A percentile compares a stretch with the other conserved stretches of the same genome.
These are phyloP conservation scores for Pegoplata infirma DNA, from an alignment of 2,888 invertebrate species.

Conservation along the genomic window DNA sequence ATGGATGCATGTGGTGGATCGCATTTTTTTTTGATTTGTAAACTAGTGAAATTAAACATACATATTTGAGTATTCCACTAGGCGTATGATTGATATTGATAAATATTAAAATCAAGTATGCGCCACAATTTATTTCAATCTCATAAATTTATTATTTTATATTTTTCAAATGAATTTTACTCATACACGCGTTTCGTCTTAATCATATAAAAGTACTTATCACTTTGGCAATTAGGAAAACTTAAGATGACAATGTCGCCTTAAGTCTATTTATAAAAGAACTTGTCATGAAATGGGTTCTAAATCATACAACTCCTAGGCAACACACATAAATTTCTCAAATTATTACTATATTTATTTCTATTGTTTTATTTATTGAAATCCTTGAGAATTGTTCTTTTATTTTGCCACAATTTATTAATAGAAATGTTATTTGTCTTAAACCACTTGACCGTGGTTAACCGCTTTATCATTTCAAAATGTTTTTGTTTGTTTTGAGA, in stretches of 20 bases:
- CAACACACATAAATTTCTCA: background rate
- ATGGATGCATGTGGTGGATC: no score
- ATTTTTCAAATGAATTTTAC: no score
- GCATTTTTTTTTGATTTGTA: no score
- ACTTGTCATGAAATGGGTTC: background rate
- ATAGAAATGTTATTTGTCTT: constrained; percentile 20
- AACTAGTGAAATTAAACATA: no score
- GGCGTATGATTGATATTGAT: no score
- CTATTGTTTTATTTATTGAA: background rate
- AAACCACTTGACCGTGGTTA: constrained; percentile 53
- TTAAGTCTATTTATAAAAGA: background rate
- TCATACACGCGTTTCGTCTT: no score
- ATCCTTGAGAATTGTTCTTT: constrained; percentile 28
- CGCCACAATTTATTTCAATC: no score
- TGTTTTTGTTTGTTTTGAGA: background rate
- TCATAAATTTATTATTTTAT: no score
- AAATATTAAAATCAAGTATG: no score
- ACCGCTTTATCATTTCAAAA: constrained; percentile 46
- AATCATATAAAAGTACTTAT: background rate
- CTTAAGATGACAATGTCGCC: background rate
- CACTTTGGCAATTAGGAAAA: background rate
- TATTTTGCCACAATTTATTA: constrained; percentile 20
- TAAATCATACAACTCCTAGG: no score
- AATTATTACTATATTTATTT: background rate
- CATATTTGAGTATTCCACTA: no score